Percentiles rank a stretch among this genome's conserved stretches.
phyloP scores from a whole-genome alignment of 2,113 vertebrate genomes.

The Pterocles burchelli region DNA sequence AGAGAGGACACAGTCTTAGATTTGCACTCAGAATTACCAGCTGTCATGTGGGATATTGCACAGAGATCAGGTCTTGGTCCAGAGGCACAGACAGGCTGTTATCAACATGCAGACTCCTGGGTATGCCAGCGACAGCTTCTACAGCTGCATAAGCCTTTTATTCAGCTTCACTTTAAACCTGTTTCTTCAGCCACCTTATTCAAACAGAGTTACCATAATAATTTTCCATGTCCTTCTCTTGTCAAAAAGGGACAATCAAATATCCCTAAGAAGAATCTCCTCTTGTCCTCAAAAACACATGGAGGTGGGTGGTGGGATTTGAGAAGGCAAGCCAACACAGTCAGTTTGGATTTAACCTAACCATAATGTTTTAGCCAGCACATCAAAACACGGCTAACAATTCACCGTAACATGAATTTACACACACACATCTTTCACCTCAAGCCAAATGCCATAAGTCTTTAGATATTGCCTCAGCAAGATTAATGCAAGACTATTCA shows the following conservation, averaged over 20 bases:
- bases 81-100: neutral
- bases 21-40: neutral
- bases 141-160: neutral
- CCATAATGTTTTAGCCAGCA: neutral
- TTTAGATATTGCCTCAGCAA: neutral
- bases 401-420: neutral
- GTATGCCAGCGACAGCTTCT: neutral
- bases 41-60: neutral
- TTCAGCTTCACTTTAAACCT: neutral
- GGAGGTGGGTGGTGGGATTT: neutral
- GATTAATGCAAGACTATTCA: neutral
- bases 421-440: rapidly evolving
- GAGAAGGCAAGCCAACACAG: neutral
- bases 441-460: neutral
- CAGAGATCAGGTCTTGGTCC: neutral
- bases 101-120: neutral
- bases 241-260: neutral
- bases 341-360: neutral
- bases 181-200: neutral
- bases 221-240: neutral
- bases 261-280: neutral
- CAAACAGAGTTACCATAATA: neutral
- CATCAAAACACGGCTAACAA: neutral
- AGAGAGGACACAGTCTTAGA: neutral
- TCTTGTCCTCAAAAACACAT: neutral